Evolutionary conservation across 2,888 invertebrate species (phyloP).

Genomic region (Pherbina coryleti): DNA sequence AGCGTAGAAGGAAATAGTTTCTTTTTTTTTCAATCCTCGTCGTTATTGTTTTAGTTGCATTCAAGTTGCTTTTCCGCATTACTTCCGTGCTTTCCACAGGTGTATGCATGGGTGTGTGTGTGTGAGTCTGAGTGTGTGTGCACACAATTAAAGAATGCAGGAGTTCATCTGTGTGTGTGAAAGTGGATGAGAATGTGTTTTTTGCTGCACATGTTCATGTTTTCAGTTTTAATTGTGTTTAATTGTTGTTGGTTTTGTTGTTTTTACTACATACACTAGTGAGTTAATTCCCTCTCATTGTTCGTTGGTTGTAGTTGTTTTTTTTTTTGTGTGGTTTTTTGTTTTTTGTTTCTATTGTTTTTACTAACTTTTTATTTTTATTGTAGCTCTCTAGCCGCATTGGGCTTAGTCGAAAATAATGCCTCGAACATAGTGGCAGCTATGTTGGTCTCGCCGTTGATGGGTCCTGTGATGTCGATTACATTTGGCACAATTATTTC

Average conservation of each 20-base stretch:
- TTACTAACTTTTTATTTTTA: neutral
- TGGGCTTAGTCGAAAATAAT: conserved; percentile 86
- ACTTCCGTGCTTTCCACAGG: neutral
- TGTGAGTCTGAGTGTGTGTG: neutral
- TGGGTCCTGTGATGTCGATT: conserved; percentile 90
- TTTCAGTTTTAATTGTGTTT: conserved; percentile 38
- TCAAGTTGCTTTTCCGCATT: neutral
- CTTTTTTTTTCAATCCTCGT: neutral
- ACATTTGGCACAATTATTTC: conserved; percentile 86
- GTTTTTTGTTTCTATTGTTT: conserved; percentile 3
- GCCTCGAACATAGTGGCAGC: conserved; percentile 84
- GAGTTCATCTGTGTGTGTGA: neutral
- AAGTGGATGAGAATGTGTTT: neutral
- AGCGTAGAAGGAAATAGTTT: neutral
- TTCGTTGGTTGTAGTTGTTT: neutral
- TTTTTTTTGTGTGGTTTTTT: no score
- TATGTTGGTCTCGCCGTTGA: conserved; percentile 82
- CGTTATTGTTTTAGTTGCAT: neutral
- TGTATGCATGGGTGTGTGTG: neutral
- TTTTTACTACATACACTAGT: neutral
- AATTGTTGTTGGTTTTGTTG: conserved; percentile 26
- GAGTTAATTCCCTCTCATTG: neutral
- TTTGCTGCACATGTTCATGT: neutral
- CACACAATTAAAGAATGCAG: conserved; percentile 15
- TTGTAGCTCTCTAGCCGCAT: conserved; percentile 81